A percentile compares a stretch with the other conserved stretches of the same genome.
Evolutionary conservation across 2,113 vertebrate genomes (phyloP).

Genomic region (Apeltes quadracus): DNA sequence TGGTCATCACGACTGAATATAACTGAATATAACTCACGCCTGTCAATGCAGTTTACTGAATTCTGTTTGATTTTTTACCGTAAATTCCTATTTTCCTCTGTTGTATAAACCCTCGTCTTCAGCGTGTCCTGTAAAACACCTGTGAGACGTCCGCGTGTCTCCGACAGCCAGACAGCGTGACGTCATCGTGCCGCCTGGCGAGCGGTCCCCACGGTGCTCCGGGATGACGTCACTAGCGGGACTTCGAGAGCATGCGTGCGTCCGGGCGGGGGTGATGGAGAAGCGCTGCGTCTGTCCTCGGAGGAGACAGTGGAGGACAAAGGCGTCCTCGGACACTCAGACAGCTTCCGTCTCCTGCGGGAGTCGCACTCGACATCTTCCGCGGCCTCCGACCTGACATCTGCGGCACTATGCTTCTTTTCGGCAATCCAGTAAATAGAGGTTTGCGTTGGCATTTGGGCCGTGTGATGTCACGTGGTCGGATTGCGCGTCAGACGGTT

Average conservation of each 20-base stretch:
- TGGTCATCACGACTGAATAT: too few relatives aligned
- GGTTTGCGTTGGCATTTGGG: not conserved
- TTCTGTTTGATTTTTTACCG: too few relatives aligned
- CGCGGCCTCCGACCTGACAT: constrained; percentile 3
- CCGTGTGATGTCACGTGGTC: constrained; percentile 48
- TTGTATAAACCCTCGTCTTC: too few relatives aligned
- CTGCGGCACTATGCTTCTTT: not conserved
- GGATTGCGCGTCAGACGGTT: constrained; percentile 7
- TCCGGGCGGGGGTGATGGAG: constrained; percentile 68
- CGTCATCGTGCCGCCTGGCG: too few relatives aligned
- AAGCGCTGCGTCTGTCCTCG: constrained; percentile 65
- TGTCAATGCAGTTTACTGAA: too few relatives aligned
- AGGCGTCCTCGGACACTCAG: constrained; percentile 36
- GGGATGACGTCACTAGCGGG: not conserved
- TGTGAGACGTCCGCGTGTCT: constrained; percentile 4
- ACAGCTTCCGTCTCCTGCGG: constrained; percentile 50
- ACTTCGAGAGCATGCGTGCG: not conserved
- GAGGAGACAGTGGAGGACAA: constrained; percentile 58
- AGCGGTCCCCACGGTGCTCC: too few relatives aligned
- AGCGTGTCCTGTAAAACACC: too few relatives aligned
- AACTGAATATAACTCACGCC: too few relatives aligned
- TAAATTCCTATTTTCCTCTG: too few relatives aligned
- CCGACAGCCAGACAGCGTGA: constrained; percentile 8
- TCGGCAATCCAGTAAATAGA: too few relatives aligned
- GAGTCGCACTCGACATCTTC: constrained; percentile 40